Conservation (phyloP, 2,113 vertebrate species). For the Bostrychus sinensis region DNA sequence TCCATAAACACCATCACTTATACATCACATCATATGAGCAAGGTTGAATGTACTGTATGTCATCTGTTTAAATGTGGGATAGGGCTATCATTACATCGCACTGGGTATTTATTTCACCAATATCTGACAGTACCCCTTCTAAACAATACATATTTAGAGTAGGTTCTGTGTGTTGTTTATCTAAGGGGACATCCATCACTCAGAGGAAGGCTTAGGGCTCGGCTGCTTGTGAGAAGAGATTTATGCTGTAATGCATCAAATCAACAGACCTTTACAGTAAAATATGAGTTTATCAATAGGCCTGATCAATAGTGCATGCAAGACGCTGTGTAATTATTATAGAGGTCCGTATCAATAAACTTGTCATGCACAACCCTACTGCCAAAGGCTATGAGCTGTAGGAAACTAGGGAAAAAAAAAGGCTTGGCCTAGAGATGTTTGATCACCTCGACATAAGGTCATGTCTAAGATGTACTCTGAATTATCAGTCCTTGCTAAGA, state of each 20-base stretch:
- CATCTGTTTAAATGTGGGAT: slow-evolving; percentile 59
- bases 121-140: slow-evolving; percentile 52
- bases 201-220: slow-evolving; percentile 53
- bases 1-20: slow-evolving; percentile 73
- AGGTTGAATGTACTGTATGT: slow-evolving; percentile 51
- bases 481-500: slow-evolving; percentile 33
- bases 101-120: slow-evolving; percentile 68
- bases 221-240: slow-evolving; percentile 66
- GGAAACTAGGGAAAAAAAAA: slow-evolving; percentile 52
- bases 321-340: slow-evolving; percentile 79
- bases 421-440: slow-evolving; percentile 52
- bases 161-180: slow-evolving; percentile 45
- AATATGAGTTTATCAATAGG: slow-evolving; percentile 84
- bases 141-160: slow-evolving; percentile 63
- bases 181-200: slow-evolving; percentile 68
- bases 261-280: slow-evolving; percentile 80
- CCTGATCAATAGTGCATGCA: slow-evolving; percentile 78
- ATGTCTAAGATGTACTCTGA: slow-evolving; percentile 27
- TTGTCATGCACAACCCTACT: slow-evolving; percentile 68
- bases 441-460: slow-evolving; percentile 58
- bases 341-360: slow-evolving; percentile 80
- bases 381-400: slow-evolving; percentile 55
- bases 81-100: slow-evolving; percentile 65
- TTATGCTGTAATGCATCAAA: slow-evolving; percentile 72
- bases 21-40: slow-evolving; percentile 67